phyloP scores from a whole-genome alignment of 2,888 invertebrate genomes.

The Napeogenes inachia region DNA sequence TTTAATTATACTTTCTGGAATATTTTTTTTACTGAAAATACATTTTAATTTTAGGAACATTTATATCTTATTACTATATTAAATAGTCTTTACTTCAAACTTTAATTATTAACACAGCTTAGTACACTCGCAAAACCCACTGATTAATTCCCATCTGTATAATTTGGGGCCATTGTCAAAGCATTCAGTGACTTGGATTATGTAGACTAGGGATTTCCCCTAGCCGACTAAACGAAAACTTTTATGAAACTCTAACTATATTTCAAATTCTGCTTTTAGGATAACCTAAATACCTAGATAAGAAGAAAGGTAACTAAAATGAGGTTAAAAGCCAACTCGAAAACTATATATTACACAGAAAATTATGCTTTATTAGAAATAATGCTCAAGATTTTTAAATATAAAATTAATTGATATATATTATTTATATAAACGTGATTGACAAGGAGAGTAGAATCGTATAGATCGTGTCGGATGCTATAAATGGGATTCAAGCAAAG shows the following conservation, averaged over 20 bases:
- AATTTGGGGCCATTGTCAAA: conserved; percentile 42
- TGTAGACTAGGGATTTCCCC: conserved; percentile 28
- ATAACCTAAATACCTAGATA: background rate
- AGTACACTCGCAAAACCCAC: conserved; percentile 29
- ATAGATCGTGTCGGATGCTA: background rate
- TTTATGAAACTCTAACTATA: background rate
- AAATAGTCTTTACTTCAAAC: conserved; percentile 20
- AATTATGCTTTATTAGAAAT: no score
- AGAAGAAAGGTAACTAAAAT: no score
- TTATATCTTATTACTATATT: background rate
- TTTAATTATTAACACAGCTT: conserved; percentile 27
- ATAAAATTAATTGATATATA: background rate
- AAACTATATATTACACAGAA: no score
- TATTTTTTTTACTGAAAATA: background rate
- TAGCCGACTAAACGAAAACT: conserved; percentile 16
- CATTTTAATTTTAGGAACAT: background rate
- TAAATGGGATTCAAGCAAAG: conserved; percentile 3
- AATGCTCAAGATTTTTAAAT: no score
- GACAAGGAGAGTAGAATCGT: background rate
- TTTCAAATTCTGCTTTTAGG: background rate
- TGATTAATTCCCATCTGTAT: conserved; percentile 48
- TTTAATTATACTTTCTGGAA: background rate
- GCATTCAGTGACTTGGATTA: conserved; percentile 34
- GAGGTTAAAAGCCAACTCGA: no score
- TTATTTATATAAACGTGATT: background rate